phyloP scores from a whole-genome alignment of 1,140 invertebrate species.

The Chionoecetes opilio region DNA sequence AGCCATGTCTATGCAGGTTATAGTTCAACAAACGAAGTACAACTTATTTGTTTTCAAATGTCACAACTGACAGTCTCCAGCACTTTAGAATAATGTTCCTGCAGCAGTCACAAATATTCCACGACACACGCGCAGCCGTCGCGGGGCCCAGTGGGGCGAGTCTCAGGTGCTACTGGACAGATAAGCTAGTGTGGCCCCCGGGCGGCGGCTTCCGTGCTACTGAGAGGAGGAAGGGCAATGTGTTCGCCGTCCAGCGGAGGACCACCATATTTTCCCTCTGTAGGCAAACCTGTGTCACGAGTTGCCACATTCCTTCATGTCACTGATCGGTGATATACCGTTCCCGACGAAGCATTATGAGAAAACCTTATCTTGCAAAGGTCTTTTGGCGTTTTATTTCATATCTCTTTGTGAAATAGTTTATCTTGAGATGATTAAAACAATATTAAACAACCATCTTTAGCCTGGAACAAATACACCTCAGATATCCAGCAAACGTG shows the following conservation, averaged over 20 bases:
- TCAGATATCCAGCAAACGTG: constrained; percentile 45
- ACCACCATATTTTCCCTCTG: constrained; percentile 68
- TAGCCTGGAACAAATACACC: neutral
- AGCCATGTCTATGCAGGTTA: constrained; percentile 28
- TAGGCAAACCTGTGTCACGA: constrained; percentile 53
- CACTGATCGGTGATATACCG: neutral
- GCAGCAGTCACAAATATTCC: neutral
- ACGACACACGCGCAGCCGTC: neutral
- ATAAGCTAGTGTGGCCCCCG: constrained; percentile 42
- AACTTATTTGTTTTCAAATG: neutral
- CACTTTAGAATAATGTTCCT: neutral
- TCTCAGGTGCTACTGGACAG: constrained; percentile 42
- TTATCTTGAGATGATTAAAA: neutral
- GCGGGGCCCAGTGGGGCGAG: too few relatives aligned
- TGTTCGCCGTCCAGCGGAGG: neutral
- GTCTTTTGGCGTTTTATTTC: too few relatives aligned
- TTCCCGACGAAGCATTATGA: neutral
- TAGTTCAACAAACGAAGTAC: neutral
- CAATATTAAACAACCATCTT: neutral
- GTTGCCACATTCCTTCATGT: constrained; percentile 57
- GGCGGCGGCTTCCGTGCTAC: constrained; percentile 70
- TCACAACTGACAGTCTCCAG: neutral
- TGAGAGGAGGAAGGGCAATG: constrained; percentile 47
- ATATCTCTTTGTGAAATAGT: too few relatives aligned
- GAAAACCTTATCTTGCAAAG: too few relatives aligned